Conservation (phyloP, 2,113 vertebrate genomes). For the Ictidomys tridecemlineatus region DNA sequence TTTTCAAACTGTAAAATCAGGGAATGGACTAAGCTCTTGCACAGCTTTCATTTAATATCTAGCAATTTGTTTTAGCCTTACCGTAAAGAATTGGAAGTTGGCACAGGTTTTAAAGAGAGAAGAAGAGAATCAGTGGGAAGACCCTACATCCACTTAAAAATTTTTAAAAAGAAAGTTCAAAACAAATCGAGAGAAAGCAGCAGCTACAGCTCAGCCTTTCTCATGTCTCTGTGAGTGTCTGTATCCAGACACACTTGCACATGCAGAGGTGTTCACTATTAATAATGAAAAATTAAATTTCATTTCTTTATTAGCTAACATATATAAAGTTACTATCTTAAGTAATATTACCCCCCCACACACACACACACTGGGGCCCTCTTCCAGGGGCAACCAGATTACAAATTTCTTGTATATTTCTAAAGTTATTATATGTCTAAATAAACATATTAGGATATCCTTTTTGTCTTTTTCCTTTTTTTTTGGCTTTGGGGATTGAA, state of each 20-base stretch:
- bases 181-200: neutral
- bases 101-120: neutral
- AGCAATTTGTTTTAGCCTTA: neutral
- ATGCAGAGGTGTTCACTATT: neutral
- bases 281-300: neutral
- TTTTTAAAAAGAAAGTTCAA: neutral
- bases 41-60: neutral
- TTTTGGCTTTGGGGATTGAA: neutral
- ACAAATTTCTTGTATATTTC: neutral
- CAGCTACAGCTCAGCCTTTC: neutral
- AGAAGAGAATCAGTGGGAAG: neutral
- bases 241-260: neutral
- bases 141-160: neutral
- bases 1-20: constrained; percentile 26
- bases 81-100: neutral
- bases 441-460: neutral
- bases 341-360: neutral
- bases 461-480: neutral
- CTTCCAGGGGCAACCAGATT: neutral
- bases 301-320: neutral
- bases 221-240: neutral
- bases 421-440: neutral
- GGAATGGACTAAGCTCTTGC: neutral
- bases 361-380: neutral
- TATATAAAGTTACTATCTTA: neutral